Evolutionary conservation across 2,888 invertebrate genomes (phyloP), one percentile per base, ranked within the genome.

Genomic region (Agrenia bidenticulata): DNA sequence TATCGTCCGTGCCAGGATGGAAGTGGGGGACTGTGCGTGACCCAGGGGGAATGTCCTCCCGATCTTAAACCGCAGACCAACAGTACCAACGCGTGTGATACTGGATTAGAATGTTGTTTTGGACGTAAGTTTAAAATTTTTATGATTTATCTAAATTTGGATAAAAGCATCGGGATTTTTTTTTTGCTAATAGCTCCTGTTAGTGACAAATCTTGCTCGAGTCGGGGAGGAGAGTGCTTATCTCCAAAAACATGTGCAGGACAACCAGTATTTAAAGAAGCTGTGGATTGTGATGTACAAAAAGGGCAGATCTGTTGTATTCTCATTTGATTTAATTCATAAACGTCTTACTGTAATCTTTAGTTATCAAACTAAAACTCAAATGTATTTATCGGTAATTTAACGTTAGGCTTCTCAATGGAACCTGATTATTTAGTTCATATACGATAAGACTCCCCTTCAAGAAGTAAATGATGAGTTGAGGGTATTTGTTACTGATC

Each of bases 11-110:
- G 74, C 49, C 61, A 71, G 56, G 75, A 75, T 60, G 75, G 73
- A 21, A 72, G 72, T 63, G 75, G 75, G 23, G 75, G 75, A 9
- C 57, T 75, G 54, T 75, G 75, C 57, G 71, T 75, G n/a, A 26
- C 45, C 9, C 15, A 23, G 24, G 72, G 73, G 24, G 42, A 66
- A 41, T 75, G 75, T 58, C 71, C 73, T 23, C 21, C 51, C 7
- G 53, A 72, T 11, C 39, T 66, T n/a, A 72, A 63, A 42, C 66
- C 69, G 1, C 53, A 64, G 32, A 59, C 41, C 1, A 55, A 42
- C 24, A 53, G 51, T 4, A 61, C 61, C 2, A 58, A 51, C 26
- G 70, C 72, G 45, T 73, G 75, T 56, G 54, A 39, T 19, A n/a
- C 19, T 2, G 69, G 67, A 9, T 37, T 67, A 45, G 75, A 75